phyloP scores from a whole-genome alignment of 2,797 vertebrate genomes.

The Erpetoichthys calabaricus region DNA sequence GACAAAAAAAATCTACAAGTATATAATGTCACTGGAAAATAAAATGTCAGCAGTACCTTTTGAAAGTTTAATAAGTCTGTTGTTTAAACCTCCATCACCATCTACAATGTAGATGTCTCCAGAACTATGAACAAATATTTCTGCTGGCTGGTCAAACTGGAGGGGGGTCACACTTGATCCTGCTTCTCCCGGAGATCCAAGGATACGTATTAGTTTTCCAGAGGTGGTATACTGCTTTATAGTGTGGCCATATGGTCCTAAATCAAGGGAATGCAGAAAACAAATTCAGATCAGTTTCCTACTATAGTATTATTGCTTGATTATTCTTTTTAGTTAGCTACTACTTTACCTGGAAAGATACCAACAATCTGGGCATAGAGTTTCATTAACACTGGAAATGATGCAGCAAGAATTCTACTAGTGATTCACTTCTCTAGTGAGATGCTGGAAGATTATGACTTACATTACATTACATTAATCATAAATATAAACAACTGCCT shows the following conservation, averaged over 20 bases:
- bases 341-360: no score
- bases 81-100: slow-evolving; percentile 88
- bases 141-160: slow-evolving; percentile 86
- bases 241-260: slow-evolving; percentile 71
- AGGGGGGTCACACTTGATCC: slow-evolving; percentile 67
- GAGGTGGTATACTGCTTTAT: slow-evolving; percentile 76
- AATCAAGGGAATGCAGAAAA: slow-evolving; percentile 12
- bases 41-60: slow-evolving; percentile 33
- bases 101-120: slow-evolving; percentile 86
- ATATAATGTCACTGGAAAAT: no score
- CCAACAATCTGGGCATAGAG: no score
- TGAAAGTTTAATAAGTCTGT: slow-evolving; percentile 80
- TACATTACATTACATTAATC: no score
- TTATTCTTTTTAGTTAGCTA: no score
- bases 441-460: no score
- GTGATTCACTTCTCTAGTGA: no score
- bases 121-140: slow-evolving; percentile 67
- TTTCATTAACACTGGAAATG: no score
- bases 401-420: no score
- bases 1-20: no score
- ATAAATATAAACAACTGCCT: no score
- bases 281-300: slow-evolving; percentile 4
- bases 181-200: slow-evolving; percentile 71
- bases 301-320: background rate
- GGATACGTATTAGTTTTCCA: slow-evolving; percentile 66